Conservation (phyloP, 2,888 invertebrate species). For the Drosophila silvestris region DNA sequence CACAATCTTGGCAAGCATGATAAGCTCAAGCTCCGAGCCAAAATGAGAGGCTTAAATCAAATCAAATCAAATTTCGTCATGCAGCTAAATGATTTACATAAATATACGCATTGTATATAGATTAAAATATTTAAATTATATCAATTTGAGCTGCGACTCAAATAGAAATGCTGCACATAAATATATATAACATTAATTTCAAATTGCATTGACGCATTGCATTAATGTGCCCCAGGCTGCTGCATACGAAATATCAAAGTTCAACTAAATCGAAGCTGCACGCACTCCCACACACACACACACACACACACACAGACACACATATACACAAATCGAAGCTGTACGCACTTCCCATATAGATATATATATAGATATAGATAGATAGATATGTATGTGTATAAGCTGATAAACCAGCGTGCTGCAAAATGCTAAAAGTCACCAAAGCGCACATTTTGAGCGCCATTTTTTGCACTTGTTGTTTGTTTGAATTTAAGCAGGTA, state of each 20-base stretch:
- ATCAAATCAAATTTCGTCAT: neutral
- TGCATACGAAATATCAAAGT: conserved; percentile 47
- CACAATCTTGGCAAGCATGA: conserved; percentile 9
- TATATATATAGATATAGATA: neutral
- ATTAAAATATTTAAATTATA: neutral
- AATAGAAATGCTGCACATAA: neutral
- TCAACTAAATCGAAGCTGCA: conserved; percentile 30
- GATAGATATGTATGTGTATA: neutral
- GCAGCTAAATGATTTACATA: no score
- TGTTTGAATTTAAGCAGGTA: conserved; percentile 8
- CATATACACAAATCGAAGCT: conserved; percentile 7
- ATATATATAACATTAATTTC: neutral
- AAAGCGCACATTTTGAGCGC: conserved; percentile 32
- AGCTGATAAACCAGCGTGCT: conserved; percentile 32
- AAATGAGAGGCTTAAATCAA: neutral
- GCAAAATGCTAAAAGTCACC: conserved; percentile 52
- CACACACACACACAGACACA: neutral
- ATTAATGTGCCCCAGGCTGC: neutral
- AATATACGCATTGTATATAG: neutral
- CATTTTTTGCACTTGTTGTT: conserved; percentile 1
- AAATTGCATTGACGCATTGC: neutral
- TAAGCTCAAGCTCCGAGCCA: conserved; percentile 1
- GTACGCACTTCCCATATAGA: neutral
- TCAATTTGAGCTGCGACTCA: neutral
- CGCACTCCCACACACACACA: neutral